Evolutionary conservation across 2,797 vertebrate species (phyloP).

Genomic region (Sciurus carolinensis): DNA sequence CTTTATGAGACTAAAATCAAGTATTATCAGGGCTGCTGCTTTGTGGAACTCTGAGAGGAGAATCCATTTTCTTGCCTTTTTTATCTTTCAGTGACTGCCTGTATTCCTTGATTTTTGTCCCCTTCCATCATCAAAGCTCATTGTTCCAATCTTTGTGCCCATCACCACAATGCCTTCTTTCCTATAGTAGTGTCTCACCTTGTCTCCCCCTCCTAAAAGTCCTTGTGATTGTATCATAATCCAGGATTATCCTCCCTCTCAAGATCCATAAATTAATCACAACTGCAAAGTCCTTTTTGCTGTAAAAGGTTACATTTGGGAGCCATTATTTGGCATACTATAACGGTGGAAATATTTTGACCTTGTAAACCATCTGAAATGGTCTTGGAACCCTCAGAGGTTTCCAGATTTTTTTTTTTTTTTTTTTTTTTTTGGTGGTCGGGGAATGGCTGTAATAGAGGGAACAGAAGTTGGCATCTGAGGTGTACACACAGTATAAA

Average conservation of each 20-base stretch:
- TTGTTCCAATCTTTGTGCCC: neutral
- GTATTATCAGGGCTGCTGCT: neutral
- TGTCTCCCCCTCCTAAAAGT: neutral
- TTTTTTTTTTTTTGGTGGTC: too few species aligned
- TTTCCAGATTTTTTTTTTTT: neutral
- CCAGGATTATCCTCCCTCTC: neutral
- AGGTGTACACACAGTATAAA: neutral
- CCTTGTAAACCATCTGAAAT: neutral
- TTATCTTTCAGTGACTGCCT: neutral
- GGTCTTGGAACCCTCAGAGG: neutral
- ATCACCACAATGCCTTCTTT: neutral
- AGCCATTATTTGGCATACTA: neutral
- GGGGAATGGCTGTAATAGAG: neutral
- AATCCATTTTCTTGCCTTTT: neutral
- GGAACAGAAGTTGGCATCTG: neutral
- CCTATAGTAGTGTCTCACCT: neutral
- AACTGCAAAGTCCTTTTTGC: conserved; percentile 4
- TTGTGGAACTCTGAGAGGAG: neutral
- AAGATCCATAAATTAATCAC: neutral
- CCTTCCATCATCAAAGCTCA: neutral
- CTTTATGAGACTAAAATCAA: neutral
- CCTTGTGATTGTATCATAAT: neutral
- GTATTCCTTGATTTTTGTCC: neutral
- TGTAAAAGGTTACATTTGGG: conserved; percentile 4
- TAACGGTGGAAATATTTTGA: neutral